A percentile compares a stretch with the other conserved stretches of the same genome.
phyloP scores from a whole-genome alignment of 2,113 vertebrate genomes.

The Cheirogaleus medius region DNA sequence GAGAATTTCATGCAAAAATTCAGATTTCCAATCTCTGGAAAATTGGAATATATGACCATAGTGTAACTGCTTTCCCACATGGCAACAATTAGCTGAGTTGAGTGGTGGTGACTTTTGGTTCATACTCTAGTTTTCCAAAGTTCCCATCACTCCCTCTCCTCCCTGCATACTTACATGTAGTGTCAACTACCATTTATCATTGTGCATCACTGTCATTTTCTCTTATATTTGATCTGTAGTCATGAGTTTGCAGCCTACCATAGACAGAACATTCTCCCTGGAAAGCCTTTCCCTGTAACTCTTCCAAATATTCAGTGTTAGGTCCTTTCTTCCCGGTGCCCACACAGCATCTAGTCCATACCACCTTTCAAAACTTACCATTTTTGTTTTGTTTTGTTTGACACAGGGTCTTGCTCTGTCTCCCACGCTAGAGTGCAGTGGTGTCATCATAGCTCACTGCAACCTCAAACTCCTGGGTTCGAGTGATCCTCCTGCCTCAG shows the following conservation, averaged over 20 bases:
- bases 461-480: no score
- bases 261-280: no score
- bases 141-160: background rate
- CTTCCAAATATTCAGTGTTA: background rate
- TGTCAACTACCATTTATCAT: background rate
- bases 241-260: background rate
- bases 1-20: background rate
- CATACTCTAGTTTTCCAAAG: background rate
- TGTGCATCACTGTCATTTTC: background rate
- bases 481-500: no score
- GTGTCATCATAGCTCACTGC: no score
- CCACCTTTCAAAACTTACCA: background rate
- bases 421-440: no score
- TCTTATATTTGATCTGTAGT: background rate
- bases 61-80: background rate
- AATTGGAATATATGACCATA: conserved; percentile 35
- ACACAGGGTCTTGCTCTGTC: no score
- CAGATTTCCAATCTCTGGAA: background rate
- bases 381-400: background rate
- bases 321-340: background rate
- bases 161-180: background rate
- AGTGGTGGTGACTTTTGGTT: background rate
- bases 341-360: background rate
- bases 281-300: background rate
- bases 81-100: background rate